phyloP scores from a whole-genome alignment of 2,113 vertebrate genomes.

The Pelecanus crispus region DNA sequence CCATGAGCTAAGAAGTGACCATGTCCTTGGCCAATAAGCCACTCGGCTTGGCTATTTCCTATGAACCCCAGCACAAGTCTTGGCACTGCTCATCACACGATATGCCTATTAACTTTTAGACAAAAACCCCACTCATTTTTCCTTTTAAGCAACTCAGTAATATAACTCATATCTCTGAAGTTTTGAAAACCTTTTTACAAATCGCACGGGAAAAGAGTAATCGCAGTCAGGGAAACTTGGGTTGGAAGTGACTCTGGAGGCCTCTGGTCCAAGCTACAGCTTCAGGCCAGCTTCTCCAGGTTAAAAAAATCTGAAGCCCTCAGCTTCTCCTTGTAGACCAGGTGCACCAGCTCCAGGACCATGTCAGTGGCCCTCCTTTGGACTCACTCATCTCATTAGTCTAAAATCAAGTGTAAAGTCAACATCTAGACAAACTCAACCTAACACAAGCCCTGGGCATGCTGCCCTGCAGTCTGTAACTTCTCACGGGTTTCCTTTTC shows the following conservation, averaged over 20 bases:
- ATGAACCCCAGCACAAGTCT: background rate
- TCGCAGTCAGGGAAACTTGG: background rate
- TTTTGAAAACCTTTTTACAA: background rate
- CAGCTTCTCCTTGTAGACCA: background rate
- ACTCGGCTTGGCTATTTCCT: background rate
- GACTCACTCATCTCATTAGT: background rate
- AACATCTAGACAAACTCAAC: background rate
- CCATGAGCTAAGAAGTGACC: background rate
- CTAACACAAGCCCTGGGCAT: rapidly evolving
- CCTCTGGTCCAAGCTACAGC: background rate
- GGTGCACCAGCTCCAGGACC: background rate
- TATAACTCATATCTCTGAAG: background rate
- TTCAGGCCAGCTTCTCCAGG: background rate
- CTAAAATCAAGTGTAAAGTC: background rate
- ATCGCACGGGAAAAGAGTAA: background rate
- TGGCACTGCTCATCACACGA: background rate
- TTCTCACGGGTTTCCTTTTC: background rate
- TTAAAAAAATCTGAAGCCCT: background rate
- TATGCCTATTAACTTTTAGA: background rate
- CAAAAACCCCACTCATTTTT: background rate
- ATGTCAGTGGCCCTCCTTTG: background rate
- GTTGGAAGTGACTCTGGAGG: background rate
- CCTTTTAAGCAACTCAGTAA: background rate
- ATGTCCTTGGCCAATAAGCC: background rate
- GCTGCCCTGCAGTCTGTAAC: background rate